Base-by-base conservation (phyloP, 2,797 vertebrate genomes). In the Macropodus opercularis region DNA sequence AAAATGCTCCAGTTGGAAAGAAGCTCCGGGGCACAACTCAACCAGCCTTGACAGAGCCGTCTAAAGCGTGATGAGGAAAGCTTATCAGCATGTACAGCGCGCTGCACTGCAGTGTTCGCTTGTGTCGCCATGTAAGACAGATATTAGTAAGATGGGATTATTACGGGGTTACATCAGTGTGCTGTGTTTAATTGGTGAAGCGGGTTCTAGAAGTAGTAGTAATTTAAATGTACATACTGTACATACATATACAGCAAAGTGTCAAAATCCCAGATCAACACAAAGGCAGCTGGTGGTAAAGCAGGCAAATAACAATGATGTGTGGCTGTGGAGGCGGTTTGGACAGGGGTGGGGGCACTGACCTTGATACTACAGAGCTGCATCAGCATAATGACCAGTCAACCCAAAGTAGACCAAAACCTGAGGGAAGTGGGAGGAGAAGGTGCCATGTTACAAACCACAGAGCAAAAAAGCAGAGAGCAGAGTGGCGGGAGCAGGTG, bases 361-460 rank as follows among this genome's bases (percentile, higher is more conserved):
- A 98, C 97, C 97, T 98, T 98, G 91, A 98, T 95, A 95, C 96
- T 98, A 97, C 96, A 98, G 94, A 98, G 95, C 93, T 96, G 96
- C 92, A 98, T 96, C 96, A 98, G 96, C 97, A 98, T 98, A 94
- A 94, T 96, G 96, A 94, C 91, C 92, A 94, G 92, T 91, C 94
- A 94, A 95, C 92, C 94, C 93, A 94, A 95, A 94, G 93, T 89
- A 94, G 94, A 95, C 92, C 95, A 96, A 93, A 94, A 95, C 95
- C 96, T 98, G 93, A 92, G 92, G 91, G 84, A 95, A 93, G 94
- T 93, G 92, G 93, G 95, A 95, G 82, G 93, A 94, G 86, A 92
- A 79, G 66, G 61, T 0, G 81, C 49, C 2, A 55, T 19, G 70
- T 97, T 95, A 96, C 83, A 89, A 77, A 84, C 56, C 58, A 87